A percentile compares a stretch with the other conserved stretches of the same genome.
Conservation (phyloP, 2,113 vertebrate species). For the Oncorhynchus mykiss region DNA sequence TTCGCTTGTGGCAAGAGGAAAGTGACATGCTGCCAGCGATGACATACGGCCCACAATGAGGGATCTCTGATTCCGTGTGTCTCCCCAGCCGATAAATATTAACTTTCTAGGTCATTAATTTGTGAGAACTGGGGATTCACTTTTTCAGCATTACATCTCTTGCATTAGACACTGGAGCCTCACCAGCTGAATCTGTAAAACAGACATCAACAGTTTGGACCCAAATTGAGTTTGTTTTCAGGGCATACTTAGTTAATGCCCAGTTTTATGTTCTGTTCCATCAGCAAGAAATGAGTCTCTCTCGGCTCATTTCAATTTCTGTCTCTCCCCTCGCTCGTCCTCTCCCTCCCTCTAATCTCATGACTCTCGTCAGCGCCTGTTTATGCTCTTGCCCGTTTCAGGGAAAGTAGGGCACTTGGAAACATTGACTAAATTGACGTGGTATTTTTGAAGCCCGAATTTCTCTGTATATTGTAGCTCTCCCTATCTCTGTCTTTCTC, state of each 20-base stretch:
- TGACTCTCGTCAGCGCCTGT: constrained; percentile 59
- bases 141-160: constrained; percentile 41
- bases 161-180: constrained; percentile 7
- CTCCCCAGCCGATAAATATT: constrained; percentile 60
- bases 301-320: background rate
- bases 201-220: constrained; percentile 39
- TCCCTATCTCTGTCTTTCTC: constrained; percentile 40
- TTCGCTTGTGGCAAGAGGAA: constrained; percentile 9
- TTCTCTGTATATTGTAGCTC: constrained; percentile 26
- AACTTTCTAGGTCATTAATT: constrained; percentile 72
- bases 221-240: background rate
- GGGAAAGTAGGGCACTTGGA: constrained; percentile 71
- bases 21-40: constrained; percentile 9
- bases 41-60: background rate
- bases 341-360: constrained; percentile 47
- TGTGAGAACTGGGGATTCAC: constrained; percentile 30
- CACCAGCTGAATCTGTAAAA: constrained; percentile 17
- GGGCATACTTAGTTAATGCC: constrained; percentile 13
- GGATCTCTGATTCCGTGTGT: constrained; percentile 19
- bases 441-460: constrained; percentile 68
- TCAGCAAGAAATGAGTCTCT: constrained; percentile 9
- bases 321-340: constrained; percentile 6
- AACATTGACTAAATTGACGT: constrained; percentile 71
- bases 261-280: constrained; percentile 16
- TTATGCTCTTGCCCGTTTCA: constrained; percentile 48